Evolutionary conservation across 2,797 vertebrate genomes (phyloP).

Genomic region (Holocentrus rufus): DNA sequence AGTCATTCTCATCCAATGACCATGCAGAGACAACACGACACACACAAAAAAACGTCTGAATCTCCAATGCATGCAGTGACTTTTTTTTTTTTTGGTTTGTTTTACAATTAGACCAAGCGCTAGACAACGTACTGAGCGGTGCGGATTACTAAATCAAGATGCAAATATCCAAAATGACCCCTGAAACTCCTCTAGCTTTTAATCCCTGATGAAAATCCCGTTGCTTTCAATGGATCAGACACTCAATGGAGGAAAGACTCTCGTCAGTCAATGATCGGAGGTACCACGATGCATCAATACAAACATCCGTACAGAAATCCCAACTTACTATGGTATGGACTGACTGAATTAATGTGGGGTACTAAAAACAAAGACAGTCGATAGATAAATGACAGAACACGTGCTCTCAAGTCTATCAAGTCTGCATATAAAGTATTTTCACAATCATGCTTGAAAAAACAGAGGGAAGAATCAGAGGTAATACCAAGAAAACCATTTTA

Average conservation of each 20-base stretch:
- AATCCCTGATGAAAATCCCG: constrained; percentile 50
- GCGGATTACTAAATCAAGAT: constrained; percentile 70
- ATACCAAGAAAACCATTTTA: constrained; percentile 60
- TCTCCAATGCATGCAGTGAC: constrained; percentile 75
- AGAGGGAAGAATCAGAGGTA: constrained; percentile 45
- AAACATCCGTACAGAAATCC: constrained; percentile 82
- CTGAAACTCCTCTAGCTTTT: constrained; percentile 49
- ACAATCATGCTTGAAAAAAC: constrained; percentile 61
- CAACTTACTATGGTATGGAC: constrained; percentile 85
- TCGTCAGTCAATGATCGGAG: constrained; percentile 69
- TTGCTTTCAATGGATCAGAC: constrained; percentile 38
- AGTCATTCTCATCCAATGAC: constrained; percentile 78
- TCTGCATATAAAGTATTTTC: constrained; percentile 51
- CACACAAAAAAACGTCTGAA: constrained; percentile 72
- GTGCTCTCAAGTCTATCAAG: constrained; percentile 68
- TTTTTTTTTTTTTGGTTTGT: constrained; percentile 20
- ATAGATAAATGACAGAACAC: constrained; percentile 78
- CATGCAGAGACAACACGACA: constrained; percentile 76
- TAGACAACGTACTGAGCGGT: constrained; percentile 41
- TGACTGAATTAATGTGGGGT: constrained; percentile 83
- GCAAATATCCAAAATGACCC: constrained; percentile 69
- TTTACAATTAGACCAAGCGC: constrained; percentile 55
- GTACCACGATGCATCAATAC: constrained; percentile 83
- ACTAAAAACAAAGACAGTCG: constrained; percentile 84
- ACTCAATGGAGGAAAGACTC: constrained; percentile 38